Conservation (phyloP, 1,140 invertebrate genomes). For the Paralvinella palmiformis region DNA sequence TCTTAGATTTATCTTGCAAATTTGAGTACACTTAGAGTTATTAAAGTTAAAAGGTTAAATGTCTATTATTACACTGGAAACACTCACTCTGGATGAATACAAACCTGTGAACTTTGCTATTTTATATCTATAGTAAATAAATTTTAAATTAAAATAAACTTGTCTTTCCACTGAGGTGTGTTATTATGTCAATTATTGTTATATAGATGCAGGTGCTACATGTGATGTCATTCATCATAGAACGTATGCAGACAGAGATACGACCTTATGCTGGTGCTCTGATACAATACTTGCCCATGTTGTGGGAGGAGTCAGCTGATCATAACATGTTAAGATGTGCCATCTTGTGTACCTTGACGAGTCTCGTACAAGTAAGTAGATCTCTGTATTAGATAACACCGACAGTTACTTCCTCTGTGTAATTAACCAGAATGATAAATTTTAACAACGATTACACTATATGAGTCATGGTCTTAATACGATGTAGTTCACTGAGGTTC, state of each 20-base stretch:
- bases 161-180: background rate
- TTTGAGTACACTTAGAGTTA: no score
- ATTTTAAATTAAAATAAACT: background rate
- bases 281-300: conserved; percentile 71
- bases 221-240: conserved; percentile 83
- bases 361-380: conserved; percentile 64
- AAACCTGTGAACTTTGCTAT: background rate
- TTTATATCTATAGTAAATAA: background rate
- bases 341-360: conserved; percentile 77
- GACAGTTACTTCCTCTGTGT: conserved; percentile 1
- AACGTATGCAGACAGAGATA: conserved; percentile 72
- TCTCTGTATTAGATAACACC: background rate
- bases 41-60: no score
- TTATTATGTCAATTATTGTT: background rate
- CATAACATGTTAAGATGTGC: conserved; percentile 88
- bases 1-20: no score
- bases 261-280: conserved; percentile 63
- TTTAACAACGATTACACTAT: no score
- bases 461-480: no score
- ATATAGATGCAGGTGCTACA: conserved; percentile 77
- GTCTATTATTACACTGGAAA: no score
- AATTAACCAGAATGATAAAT: no score
- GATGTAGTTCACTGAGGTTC: no score
- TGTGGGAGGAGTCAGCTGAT: conserved; percentile 80
- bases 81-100: no score